phyloP scores from a whole-genome alignment of 2,113 vertebrate genomes.

The Todiramphus chloris region DNA sequence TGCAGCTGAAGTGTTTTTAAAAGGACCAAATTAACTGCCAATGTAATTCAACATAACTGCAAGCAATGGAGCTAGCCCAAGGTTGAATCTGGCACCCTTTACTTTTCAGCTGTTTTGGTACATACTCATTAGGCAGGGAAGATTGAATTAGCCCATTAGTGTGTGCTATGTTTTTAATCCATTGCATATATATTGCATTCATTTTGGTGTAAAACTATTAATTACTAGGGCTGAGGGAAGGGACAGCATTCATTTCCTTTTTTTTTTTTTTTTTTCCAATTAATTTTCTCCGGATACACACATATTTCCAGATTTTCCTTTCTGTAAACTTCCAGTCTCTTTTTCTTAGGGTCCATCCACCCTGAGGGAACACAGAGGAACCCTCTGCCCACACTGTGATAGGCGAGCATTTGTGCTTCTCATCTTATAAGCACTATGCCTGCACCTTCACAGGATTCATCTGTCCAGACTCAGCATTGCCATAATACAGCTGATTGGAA shows the following conservation, averaged over 20 bases:
- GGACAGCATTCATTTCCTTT: not conserved
- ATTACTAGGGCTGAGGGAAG: not conserved
- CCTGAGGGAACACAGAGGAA: not conserved
- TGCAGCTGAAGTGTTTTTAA: conserved; percentile 2
- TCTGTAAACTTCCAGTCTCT: not conserved
- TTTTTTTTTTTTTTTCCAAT: not conserved
- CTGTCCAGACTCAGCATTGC: not conserved
- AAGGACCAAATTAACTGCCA: conserved; percentile 3
- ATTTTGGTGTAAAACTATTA: not conserved
- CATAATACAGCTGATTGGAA: not conserved
- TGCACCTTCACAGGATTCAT: not conserved
- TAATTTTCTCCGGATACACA: not conserved
- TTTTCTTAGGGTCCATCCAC: not conserved
- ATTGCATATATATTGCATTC: not conserved
- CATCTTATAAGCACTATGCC: not conserved
- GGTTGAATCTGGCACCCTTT: not conserved
- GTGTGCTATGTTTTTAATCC: not conserved
- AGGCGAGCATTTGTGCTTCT: not conserved
- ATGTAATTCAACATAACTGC: conserved; percentile 8
- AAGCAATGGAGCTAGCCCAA: not conserved
- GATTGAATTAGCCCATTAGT: not conserved
- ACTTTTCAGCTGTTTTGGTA: not conserved
- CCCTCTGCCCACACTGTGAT: not conserved
- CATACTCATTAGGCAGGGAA: not conserved
- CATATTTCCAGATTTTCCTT: not conserved